Base-by-base conservation (phyloP, 2,888 invertebrate species). In the Eulithis prunata region DNA sequence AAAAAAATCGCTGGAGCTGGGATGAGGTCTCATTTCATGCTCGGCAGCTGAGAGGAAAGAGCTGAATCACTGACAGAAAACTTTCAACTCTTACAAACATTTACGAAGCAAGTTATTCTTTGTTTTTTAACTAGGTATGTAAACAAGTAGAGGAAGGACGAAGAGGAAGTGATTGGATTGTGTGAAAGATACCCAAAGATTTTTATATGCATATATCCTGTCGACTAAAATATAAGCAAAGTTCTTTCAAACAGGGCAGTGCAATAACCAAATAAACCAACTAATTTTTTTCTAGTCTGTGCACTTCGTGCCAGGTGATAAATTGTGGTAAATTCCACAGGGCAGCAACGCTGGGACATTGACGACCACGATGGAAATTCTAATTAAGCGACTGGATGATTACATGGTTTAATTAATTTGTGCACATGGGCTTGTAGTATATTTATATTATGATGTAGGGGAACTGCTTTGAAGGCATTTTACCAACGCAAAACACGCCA, bases 361-460 rank as follows among this genome's bases (percentile, higher is more conserved):
- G 75, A 76, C 77, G 74, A 64, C 69, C 72, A 69, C 71, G 69
- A 57, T 68, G 71, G 71, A 75, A 71, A 76, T 78, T 76, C 81
- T 75, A 77, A 79, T 80, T 77, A 74, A 69, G 72, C 72, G 64
- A 71, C 65, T 68, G 7, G 41, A 49, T 65, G 72, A 74, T 71
- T 74, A 75, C 73, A 70, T 71, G 61, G 59, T 67, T 64, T 78
- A 73, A 60, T 69, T 64, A 64, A 70, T 67, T 60, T 62, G 57
- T 49, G 53, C 62, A 47, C 61, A 62, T 62, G 56, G 21, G 52
- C 52, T 51, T 52, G 52, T 52, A 41, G 21, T 11, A 52, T 53
- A 52, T 59, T 45, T 62, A 49, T 55, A 41, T 49, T 62, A 21
- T 62, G 41, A 41, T 47, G 14, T 21, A 38, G 12, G 45, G 10